Evolutionary conservation across 2,888 invertebrate genomes (phyloP), one percentile per base, ranked within the genome.

Genomic region (Spisula solida): DNA sequence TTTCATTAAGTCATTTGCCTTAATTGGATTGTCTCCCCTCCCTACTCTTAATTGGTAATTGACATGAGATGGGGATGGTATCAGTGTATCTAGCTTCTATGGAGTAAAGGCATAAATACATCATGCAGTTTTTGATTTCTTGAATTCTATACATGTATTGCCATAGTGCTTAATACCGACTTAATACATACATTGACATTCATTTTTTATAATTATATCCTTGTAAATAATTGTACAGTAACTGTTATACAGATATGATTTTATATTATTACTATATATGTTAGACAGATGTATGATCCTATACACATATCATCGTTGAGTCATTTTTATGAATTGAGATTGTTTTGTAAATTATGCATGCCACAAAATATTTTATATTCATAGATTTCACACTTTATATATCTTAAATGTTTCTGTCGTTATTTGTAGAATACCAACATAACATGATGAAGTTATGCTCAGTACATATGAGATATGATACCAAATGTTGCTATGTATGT

Each of bases 281-380:
- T 66, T 66, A 66, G 25, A 66, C n/a, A n/a, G 60, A 66, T 25
- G 20, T 66, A 66, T 66, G 12, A 66, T 25, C 25, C 25, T 66
- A 56, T n/a, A 66, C 6, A 66, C 20, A 25, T 25, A 66, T 66
- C 2, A 25, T 25, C 25, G 60, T 66, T 66, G 60, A 66, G 60
- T 66, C 25, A 66, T 66, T 66, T 66, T 66, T n/a, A 51, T 51
- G 16, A 51, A 51, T n/a, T 66, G 60, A 66, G 60, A 66, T 66
- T 66, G 14, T 56, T 66, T 66, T 60, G 60, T 66, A 66, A 25
- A 25, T 2, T 25, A 66, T 66, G 60, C 60, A 66, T 25, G 60
- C n/a, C 60, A 66, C 25, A 10, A 66, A 66, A 66, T 66, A 51
- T 51, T 66, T 66, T 66, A 12, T 25, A 66, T 25, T 25, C 25